phyloP scores from a whole-genome alignment of 2,888 invertebrate genomes.

The Trichopria drosophilae region DNA sequence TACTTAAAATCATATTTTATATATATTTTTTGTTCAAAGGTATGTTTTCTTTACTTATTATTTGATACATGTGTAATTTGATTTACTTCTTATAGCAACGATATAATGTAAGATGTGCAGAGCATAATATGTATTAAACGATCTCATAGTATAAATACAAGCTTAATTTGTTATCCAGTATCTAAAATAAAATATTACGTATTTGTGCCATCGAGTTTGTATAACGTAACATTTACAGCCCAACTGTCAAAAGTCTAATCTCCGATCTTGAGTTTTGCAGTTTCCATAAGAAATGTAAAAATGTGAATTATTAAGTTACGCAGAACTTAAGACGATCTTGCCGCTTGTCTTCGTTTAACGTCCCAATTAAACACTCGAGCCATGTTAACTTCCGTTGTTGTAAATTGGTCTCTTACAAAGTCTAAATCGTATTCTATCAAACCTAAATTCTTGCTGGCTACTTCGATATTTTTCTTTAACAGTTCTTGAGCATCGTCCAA shows the following conservation, averaged over 20 bases:
- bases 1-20: constrained; percentile 26
- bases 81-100: no score
- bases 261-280: no score
- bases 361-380: constrained; percentile 98
- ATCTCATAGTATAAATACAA: no score
- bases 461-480: constrained; percentile 78
- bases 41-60: no score
- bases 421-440: constrained; percentile 91
- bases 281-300: constrained; percentile 7
- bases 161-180: no score
- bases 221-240: no score
- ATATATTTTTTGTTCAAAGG: constrained; percentile 6
- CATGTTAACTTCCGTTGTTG: constrained; percentile 99
- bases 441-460: constrained; percentile 80
- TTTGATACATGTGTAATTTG: no score
- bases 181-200: no score
- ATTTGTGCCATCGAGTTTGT: constrained; percentile 16
- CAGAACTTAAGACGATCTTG: constrained; percentile 61
- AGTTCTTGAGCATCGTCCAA: constrained; percentile 87
- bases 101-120: no score
- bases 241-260: no score
- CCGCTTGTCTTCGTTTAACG: constrained; percentile 85
- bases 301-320: no score
- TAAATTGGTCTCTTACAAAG: constrained; percentile 94
- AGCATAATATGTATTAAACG: no score